Percentiles rank a stretch among this genome's conserved stretches.
Conservation (phyloP, 1,140 invertebrate genomes). For the Leptinotarsa undecemlineata region DNA sequence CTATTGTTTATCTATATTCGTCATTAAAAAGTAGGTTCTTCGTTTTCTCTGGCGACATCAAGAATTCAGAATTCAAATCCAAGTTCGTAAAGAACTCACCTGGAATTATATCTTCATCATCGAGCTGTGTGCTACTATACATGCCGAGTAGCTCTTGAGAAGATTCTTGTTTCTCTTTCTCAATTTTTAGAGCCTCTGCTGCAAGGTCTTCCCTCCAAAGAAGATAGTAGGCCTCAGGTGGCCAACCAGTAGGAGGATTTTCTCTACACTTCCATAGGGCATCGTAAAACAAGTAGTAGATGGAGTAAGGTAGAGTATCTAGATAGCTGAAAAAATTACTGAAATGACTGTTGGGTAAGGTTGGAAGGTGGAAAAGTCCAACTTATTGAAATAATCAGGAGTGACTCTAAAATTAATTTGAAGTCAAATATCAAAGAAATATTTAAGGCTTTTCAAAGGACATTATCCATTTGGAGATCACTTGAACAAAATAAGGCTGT, state of each 20-base stretch:
- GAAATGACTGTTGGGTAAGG: too few relatives aligned
- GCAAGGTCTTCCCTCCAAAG: conserved; percentile 81
- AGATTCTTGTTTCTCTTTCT: conserved; percentile 38
- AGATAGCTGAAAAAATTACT: conserved; percentile 61
- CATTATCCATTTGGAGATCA: too few relatives aligned
- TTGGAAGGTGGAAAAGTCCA: too few relatives aligned
- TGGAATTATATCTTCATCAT: conserved; percentile 41
- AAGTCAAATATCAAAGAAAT: too few relatives aligned
- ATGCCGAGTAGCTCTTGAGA: conserved; percentile 33
- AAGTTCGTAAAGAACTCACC: neutral
- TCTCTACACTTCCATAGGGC: conserved; percentile 75
- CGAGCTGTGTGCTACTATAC: conserved; percentile 39
- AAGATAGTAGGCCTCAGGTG: conserved; percentile 72
- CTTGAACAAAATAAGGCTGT: too few relatives aligned
- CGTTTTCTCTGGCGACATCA: too few relatives aligned
- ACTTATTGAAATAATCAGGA: too few relatives aligned
- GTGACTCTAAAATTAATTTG: too few relatives aligned
- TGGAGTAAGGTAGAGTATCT: conserved; percentile 73
- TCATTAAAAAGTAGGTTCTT: too few relatives aligned
- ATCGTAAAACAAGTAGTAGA: conserved; percentile 75
- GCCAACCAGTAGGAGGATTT: conserved; percentile 78
- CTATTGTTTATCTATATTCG: too few relatives aligned
- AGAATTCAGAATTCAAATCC: too few relatives aligned
- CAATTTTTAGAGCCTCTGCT: conserved; percentile 57
- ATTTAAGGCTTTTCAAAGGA: too few relatives aligned